These are phyloP conservation scores for Thereuonema tuberculata DNA, from an alignment of 1,140 invertebrate genomes.

Conservation along the genomic window DNA sequence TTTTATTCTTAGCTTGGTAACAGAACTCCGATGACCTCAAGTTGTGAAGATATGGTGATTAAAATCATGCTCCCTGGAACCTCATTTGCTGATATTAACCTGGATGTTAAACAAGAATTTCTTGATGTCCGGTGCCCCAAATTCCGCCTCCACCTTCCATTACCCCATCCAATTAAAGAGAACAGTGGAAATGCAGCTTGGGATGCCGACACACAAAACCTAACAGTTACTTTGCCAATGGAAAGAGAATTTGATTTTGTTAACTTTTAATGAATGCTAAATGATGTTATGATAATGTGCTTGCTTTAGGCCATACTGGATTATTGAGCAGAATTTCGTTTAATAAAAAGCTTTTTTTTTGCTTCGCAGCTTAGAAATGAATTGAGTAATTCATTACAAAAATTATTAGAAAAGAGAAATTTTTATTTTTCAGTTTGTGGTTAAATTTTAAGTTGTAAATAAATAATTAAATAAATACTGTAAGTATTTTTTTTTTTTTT, in stretches of 20 bases:
- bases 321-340: too few relatives aligned
- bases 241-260: conserved; percentile 61
- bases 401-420: too few relatives aligned
- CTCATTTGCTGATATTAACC: conserved; percentile 44
- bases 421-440: too few relatives aligned
- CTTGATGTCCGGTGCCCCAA: conserved; percentile 47
- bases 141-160: conserved; percentile 51
- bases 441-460: too few relatives aligned
- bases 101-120: conserved; percentile 51
- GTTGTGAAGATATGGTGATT: conserved; percentile 71
- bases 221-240: conserved; percentile 53
- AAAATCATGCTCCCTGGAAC: conserved; percentile 57
- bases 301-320: too few relatives aligned
- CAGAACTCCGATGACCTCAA: conserved; percentile 62
- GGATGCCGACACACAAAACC: conserved; percentile 46
- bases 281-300: neutral
- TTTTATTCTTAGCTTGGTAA: too few relatives aligned
- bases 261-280: conserved; percentile 50
- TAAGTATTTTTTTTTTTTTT: too few relatives aligned
- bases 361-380: too few relatives aligned
- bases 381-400: too few relatives aligned
- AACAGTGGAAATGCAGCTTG: conserved; percentile 63
- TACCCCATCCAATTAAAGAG: conserved; percentile 64
- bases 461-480: too few relatives aligned
- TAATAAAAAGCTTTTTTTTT: too few relatives aligned